Evolutionary conservation across 2,888 invertebrate species (phyloP), one percentile per base, ranked within the genome.

Genomic region (Rotaria magnacalcarata): DNA sequence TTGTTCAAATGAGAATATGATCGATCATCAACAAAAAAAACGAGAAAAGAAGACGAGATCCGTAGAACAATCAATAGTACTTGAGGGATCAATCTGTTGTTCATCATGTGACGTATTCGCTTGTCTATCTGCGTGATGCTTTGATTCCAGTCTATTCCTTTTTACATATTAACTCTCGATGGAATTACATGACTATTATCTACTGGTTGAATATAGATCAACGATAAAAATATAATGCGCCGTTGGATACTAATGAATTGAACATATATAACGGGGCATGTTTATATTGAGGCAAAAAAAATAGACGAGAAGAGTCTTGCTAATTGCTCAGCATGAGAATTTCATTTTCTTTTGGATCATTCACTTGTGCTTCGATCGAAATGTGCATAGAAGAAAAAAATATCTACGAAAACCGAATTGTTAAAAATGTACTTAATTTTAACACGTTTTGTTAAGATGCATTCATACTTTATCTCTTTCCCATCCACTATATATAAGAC

Each of bases 181-280:
- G 67, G 67, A 67, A 67, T 67, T 67, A 67, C 67, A 67, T 67
- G 67, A 67, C 67, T 27, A 67, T 67, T 67, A 67, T 67, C 67
- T 67, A 67, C 67, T 67, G 34, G 67, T 16, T 67, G 67, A 67
- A 67, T 67, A 67, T 27, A 67, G 67, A 67, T 67, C 67, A 67
- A 67, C 67, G 67, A 67, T 67, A 67, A 34, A 67, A 34, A 34
- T 67, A 34, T 16, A 67, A 14, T 67, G 34, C 67, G 67, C 67
- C 67, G 67, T 67, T 67, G 67, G 67, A 27, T 34, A 67, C 67
- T 67, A 67, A 67, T 67, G 67, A 67, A 67, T 67, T 67, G 67
- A 67, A 67, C 67, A 67, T 67, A 67, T n/a, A 34, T 34, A 34
- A 67, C 34, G 67, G 67, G 34, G 34, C 34, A 34, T 67, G 27